Evolutionary conservation across 2,888 invertebrate species (phyloP).

Genomic region (Quadroppia sp.): DNA sequence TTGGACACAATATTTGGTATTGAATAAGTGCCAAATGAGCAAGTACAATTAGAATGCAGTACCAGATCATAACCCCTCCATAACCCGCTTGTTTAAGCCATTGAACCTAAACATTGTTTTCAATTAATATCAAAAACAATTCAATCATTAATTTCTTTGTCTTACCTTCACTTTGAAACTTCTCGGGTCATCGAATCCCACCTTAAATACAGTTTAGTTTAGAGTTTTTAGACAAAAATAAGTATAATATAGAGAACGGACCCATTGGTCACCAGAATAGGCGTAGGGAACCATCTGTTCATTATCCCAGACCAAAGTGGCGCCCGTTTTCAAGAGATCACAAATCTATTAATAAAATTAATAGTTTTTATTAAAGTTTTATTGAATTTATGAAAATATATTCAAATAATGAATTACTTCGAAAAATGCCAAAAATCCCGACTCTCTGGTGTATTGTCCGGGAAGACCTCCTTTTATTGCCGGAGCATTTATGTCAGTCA

Average conservation of each 20-base stretch:
- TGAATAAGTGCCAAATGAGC: not conserved
- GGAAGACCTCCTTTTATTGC: conserved; percentile 79
- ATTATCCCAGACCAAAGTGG: conserved; percentile 90
- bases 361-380: not conserved
- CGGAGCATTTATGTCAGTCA: conserved; percentile 87
- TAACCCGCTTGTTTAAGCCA: conserved; percentile 92
- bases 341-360: conserved; percentile 69
- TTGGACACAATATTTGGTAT: conserved; percentile 59
- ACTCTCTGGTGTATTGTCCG: conserved; percentile 85
- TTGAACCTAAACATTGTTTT: conserved; percentile 63
- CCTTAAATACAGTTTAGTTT: not conserved
- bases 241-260: not conserved
- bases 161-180: conserved; percentile 82
- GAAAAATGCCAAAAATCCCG: conserved; percentile 91
- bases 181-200: conserved; percentile 88
- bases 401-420: conserved; percentile 60
- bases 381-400: not conserved
- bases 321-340: conserved; percentile 66
- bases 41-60: not conserved
- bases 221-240: not conserved
- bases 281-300: conserved; percentile 92
- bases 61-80: conserved; percentile 93
- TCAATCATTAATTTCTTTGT: not conserved
- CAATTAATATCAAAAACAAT: not conserved
- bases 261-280: conserved; percentile 84